Evolutionary conservation across 2,797 vertebrate genomes (phyloP), one percentile per base, ranked within the genome.

Genomic region (Psittacula echo): DNA sequence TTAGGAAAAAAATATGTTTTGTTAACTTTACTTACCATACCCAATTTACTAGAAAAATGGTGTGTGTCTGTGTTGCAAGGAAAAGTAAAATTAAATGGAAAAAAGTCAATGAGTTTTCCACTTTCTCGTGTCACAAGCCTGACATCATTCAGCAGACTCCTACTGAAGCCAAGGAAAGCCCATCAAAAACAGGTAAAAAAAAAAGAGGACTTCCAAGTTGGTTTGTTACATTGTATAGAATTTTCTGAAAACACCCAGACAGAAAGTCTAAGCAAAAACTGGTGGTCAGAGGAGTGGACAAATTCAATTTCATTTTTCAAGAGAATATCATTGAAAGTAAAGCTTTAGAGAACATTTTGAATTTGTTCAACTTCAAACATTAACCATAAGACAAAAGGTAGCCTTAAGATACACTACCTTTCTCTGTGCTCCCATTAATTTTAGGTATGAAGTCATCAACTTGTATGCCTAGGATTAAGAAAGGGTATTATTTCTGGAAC

Each of bases 361-460:
- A 87, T 91, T 80, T 88, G 51, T 72, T 94, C 53, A 93, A 48
- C 50, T 94, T 92, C 71, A 94, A 86, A 92, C 62, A 95, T 91
- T 30, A 85, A 88, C 34, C 27, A 2, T 64, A 93, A 95, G 53
- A 95, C 86, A 97, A 96, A 93, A 96, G 91, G 95, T 93, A 97
- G 97, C 92, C 85, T 96, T 75, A 80, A 71, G 94, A 97, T 97
- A 98, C 98, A 95, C 97, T 98, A 98, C 98, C 98, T 98, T 98
- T 98, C 95, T 98, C 98, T 98, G 98, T 97, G 97, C 97, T 98
- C 95, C 98, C 98, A 98, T 98, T 98, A 97, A 98, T 98, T 98
- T 98, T 98, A 98, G 98, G 98, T 97, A 98, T 98, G 98, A 98
- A 98, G 98, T 98, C 98, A n/a, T 98, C 98, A 96, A 98, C 98